A percentile compares a stretch with the other conserved stretches of the same genome.
Evolutionary conservation across 2,113 vertebrate genomes (phyloP).

Genomic region (Geococcyx californianus): DNA sequence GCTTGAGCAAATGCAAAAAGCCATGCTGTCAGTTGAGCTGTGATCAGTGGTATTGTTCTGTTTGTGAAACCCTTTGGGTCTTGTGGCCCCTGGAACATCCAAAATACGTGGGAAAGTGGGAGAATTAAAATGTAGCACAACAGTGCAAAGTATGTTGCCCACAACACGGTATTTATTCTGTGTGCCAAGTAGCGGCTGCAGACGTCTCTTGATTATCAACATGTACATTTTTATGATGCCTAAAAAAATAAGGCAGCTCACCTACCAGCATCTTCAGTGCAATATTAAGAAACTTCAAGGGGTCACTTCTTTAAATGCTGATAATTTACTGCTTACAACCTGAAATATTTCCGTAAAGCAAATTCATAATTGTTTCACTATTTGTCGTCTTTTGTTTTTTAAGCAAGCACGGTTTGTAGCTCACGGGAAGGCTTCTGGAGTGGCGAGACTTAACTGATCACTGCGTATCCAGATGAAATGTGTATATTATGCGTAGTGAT

Average conservation of each 20-base stretch:
- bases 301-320: background rate
- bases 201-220: background rate
- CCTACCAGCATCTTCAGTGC: background rate
- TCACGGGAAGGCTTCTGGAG: background rate
- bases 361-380: accelerated
- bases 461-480: background rate
- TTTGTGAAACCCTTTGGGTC: background rate
- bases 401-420: background rate
- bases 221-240: background rate
- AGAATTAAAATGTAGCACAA: background rate
- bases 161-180: accelerated
- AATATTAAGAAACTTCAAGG: background rate
- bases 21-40: background rate
- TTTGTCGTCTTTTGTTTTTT: background rate
- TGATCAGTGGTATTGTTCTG: background rate
- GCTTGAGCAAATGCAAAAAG: background rate
- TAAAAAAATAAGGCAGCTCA: too few species aligned
- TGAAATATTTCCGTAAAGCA: background rate
- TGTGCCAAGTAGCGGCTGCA: background rate
- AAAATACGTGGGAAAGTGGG: background rate
- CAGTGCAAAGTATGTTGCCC: background rate
- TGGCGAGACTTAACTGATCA: accelerated
- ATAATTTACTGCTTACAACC: background rate
- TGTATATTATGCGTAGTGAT: background rate
- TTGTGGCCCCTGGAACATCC: background rate